phyloP scores from a whole-genome alignment of 2,797 vertebrate species.

The Triplophysa yarkandensis region DNA sequence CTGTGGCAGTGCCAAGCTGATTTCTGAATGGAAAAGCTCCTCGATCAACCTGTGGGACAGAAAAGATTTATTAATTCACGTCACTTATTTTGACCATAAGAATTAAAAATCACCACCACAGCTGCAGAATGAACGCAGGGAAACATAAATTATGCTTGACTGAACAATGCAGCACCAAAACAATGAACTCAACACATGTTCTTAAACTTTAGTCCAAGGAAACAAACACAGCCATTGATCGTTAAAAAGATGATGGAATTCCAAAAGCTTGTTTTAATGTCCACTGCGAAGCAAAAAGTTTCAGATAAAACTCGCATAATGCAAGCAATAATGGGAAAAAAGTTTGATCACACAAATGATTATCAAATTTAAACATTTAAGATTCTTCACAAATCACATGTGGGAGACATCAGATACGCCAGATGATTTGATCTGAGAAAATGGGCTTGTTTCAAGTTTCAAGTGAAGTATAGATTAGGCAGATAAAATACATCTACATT shows the following conservation, averaged over 20 bases:
- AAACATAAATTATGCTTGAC: neutral
- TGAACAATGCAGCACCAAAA: neutral
- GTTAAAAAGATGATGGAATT: neutral
- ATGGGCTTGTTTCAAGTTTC: neutral
- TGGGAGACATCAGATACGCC: neutral
- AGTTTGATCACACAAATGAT: neutral
- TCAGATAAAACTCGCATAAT: conserved; percentile 17
- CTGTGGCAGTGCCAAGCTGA: conserved; percentile 52
- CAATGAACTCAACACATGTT: neutral
- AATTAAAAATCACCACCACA: conserved; percentile 14
- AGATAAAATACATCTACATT: neutral
- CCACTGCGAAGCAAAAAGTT: conserved; percentile 1
- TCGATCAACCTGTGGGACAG: conserved; percentile 52
- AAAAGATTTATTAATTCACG: conserved; percentile 35
- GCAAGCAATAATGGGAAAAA: neutral
- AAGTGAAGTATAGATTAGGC: neutral
- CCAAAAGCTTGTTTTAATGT: too few species aligned
- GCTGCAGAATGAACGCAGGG: conserved; percentile 25
- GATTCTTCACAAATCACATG: neutral
- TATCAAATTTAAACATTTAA: neutral
- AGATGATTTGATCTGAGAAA: neutral
- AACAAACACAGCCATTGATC: neutral
- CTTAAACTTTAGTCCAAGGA: neutral
- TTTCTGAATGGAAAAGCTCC: conserved; percentile 40
- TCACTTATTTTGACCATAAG: conserved; percentile 23